Percentiles rank a stretch among this genome's conserved stretches.
Conservation (phyloP, 2,113 vertebrate genomes). For the Elephantulus edwardii region DNA sequence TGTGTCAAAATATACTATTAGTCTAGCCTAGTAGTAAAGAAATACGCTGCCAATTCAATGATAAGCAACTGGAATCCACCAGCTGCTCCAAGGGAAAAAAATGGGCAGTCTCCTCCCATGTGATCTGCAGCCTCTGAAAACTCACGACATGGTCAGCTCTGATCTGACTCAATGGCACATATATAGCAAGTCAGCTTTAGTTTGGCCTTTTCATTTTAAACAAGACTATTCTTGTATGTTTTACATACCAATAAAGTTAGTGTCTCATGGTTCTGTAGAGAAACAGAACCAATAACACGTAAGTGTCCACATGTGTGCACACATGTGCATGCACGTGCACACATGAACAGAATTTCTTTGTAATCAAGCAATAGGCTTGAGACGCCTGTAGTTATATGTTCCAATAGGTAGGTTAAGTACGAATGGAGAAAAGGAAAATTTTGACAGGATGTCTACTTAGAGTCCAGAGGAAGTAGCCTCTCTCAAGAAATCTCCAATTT, state of each 20-base stretch:
- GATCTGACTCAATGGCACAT: too few species aligned
- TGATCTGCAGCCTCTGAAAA: too few species aligned
- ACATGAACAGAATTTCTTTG: too few species aligned
- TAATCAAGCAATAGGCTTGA: too few species aligned
- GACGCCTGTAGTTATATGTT: neutral
- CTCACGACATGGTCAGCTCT: too few species aligned
- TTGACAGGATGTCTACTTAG: neutral
- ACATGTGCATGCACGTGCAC: too few species aligned
- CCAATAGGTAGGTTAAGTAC: neutral
- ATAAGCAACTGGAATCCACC: too few species aligned
- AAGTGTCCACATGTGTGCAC: neutral
- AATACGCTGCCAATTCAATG: too few species aligned
- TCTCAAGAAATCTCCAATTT: neutral
- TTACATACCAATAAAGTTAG: slow-evolving; percentile 9
- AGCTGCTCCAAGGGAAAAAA: too few species aligned
- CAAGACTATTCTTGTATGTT: neutral
- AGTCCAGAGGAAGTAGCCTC: neutral
- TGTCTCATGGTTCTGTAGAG: neutral
- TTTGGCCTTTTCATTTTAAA: slow-evolving; percentile 35
- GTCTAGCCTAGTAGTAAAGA: too few species aligned
- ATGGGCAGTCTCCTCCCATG: too few species aligned
- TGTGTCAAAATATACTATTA: too few species aligned
- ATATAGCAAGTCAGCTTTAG: neutral
- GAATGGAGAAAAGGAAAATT: neutral
- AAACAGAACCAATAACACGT: neutral